Base-by-base conservation (phyloP, 2,797 vertebrate species). In the Nyctibius grandis region DNA sequence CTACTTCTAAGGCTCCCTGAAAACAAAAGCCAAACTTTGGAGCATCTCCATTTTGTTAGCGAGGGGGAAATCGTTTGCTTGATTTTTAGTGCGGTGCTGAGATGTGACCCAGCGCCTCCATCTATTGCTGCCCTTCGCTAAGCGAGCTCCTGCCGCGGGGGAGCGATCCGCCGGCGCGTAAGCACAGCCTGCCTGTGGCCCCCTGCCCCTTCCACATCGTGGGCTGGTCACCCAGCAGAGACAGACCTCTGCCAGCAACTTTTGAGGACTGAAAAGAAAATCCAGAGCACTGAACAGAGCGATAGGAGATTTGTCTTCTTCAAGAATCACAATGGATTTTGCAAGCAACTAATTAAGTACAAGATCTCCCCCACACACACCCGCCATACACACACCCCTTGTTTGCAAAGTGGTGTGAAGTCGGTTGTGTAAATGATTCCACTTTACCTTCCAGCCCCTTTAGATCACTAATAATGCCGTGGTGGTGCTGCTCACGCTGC, bases 351-450 rank as follows among this genome's bases (percentile, higher is more conserved):
- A 94, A 89, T 93, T 87, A 85, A 91, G 42, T 4, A 16, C 56
- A 87, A 91, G 50, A 44, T 78, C 38, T 15, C 3, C 33, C 60
- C 51, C n/a, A n/a, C n/a, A n/a, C n/a, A n/a, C n/a, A n/a, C n/a
- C n/a, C n/a, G n/a, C n/a, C n/a, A 1, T 8, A 40, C 53, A 22
- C 50, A 20, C 73, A 12, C 72, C 21, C 51, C 85, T 95, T 79
- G 78, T 85, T 89, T 94, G 70, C 79, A 67, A 68, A 88, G 59
- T 19, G 44, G 69, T 60, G 84, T 68, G 80, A 91, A 94, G 61
- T 25, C 12, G 19, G 56, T 53, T 87, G 91, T 92, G 76, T 91
- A 96, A 93, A 90, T 61, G 91, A 88, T 95, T 95, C 89, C 83
- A 38, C 64, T 95, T 97, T 22, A 70, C 88, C 84, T 86, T 93